Evolutionary conservation across 92 coral and sea anemone species (phyloP), one percentile per base, ranked within the genome.

Genomic region (Chrysogorgia sp.): DNA sequence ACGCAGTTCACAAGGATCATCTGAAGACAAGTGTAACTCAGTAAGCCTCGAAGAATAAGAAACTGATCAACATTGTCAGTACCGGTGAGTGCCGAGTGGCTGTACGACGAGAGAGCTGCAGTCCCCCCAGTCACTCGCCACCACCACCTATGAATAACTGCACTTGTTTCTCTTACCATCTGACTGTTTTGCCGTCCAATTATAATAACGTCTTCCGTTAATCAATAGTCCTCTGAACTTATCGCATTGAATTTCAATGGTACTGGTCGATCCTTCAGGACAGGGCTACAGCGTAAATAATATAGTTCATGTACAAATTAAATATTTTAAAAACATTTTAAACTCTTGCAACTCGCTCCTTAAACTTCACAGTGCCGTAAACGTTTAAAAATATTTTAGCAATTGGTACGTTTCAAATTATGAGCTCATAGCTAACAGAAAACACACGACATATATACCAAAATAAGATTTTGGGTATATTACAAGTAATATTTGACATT

Each of bases 1-100:
- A 80, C 87, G 94, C 66, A 96, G 76, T 63, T 96, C 97, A 82
- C 99, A 96, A 6, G 99, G 98, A 35, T 91, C 88, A 7, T 52
- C 96, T 90, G 57, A 32, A 41, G 8, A 48, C n/a, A n/a, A n/a
- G n/a, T 56, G 3, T 56, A 17, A 14, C 15, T 19, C 41, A 3
- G 29, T 33, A 3, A 33, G 20, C 20, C 68, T 62, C 6, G 17
- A 67, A n/a, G 21, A 49, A 0, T 23, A 40, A 52, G 26, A 24
- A 22, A 30, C 10, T 60, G 10, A 20, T 69, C 31, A 10, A n/a
- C n/a, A n/a, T n/a, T n/a, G n/a, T n/a, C n/a, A n/a, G n/a, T n/a
- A n/a, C n/a, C n/a, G n/a, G n/a, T n/a, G n/a, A n/a, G n/a, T n/a
- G n/a, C n/a, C n/a, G n/a, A n/a, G n/a, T n/a, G n/a, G n/a, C n/a